Base-by-base conservation (phyloP, 1,140 invertebrate genomes). In the Neodiprion lecontei region DNA sequence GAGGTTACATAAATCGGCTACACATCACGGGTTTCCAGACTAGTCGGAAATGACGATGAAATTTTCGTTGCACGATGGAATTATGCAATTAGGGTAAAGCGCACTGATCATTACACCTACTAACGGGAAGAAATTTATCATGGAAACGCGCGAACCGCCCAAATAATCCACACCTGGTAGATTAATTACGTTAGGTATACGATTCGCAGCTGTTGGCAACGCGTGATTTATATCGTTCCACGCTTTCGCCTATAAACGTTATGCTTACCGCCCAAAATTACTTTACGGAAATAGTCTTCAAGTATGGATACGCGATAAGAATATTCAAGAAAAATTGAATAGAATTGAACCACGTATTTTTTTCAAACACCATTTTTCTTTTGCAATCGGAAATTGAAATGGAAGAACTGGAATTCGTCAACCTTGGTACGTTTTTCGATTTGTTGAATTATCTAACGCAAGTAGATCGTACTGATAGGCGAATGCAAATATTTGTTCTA, bases 201-300 rank as follows among this genome's bases (percentile, higher is more conserved):
- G 28, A 14, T 61, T 14, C 78, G 77, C 83, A 83, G 80, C 84
- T 82, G 84, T 78, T 77, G 76, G 75, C 73, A 78, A 81, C 82
- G 76, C 82, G 79, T 84, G 84, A 85, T 86, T 86, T 84, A 85
- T 84, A 78, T 80, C 79, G 75, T 83, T 86, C 84, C 80, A 79
- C 82, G 80, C 82, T 82, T 76, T 17, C 53, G 53, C n/a, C 53
- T 61, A 61, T 12, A 61, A 17, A 40, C 28, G 2, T 40, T 40
- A 40, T 40, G 28, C 28, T 40, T 40, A 5, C 28, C 28, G 28
- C 0, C 7, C n/a, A 12, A 61, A 61, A 61, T 61, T 61, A 61
- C 11, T 14, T 61, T 61, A 61, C 53, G 53, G 7, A 61, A 61
- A 61, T 8, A 8, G 11, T 5, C 53, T 40, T 40, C 28, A 5